These are phyloP conservation scores for Potamarius usumacintae DNA, from an alignment of 2,113 vertebrate genomes.

Conservation along the genomic window DNA sequence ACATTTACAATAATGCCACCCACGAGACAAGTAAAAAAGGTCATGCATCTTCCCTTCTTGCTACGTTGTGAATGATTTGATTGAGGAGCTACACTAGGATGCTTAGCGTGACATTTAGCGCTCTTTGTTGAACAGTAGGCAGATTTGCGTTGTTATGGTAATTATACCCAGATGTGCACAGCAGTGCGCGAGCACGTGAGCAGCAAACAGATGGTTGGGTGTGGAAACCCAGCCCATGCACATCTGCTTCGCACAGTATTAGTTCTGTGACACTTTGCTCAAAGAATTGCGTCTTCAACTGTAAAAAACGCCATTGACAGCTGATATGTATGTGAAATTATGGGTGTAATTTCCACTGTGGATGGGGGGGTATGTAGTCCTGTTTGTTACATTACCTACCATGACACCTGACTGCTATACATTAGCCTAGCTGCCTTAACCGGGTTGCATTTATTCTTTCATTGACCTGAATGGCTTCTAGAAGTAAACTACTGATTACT, in stretches of 20 bases:
- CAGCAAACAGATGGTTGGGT: constrained; percentile 46
- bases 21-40: constrained; percentile 30
- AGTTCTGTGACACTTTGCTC: background rate
- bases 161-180: constrained; percentile 45
- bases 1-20: constrained; percentile 49
- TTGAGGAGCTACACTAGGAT: constrained; percentile 19
- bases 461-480: background rate
- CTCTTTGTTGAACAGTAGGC: constrained; percentile 35
- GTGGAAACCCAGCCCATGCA: constrained; percentile 38
- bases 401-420: background rate
- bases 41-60: constrained; percentile 29
- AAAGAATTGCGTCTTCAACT: background rate
- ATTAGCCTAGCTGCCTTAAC: background rate
- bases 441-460: background rate
- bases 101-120: constrained; percentile 27
- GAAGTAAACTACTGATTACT: background rate
- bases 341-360: background rate
- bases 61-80: background rate
- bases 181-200: constrained; percentile 9
- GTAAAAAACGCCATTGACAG: background rate
- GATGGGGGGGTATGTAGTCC: background rate
- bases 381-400: background rate
- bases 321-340: background rate
- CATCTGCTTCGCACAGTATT: constrained; percentile 30
- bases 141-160: constrained; percentile 35